These are phyloP conservation scores for Ophion ellenae DNA, from an alignment of 2,888 invertebrate genomes.

Conservation along the genomic window DNA sequence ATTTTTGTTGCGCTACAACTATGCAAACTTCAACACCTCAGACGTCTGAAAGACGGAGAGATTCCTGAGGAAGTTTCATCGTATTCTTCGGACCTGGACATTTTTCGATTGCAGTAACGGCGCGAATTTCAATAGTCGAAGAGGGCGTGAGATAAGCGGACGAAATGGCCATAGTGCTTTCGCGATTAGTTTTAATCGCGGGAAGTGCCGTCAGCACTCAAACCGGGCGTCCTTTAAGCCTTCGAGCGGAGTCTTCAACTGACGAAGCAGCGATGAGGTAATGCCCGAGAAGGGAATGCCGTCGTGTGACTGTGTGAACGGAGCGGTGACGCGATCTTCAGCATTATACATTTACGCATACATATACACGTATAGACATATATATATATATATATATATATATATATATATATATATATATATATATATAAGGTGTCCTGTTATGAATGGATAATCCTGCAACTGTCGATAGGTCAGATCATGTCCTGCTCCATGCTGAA, in stretches of 20 bases:
- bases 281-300: slow-evolving; percentile 37
- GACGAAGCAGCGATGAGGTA: slow-evolving; percentile 64
- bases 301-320: slow-evolving; percentile 39
- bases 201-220: slow-evolving; percentile 74
- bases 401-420: too few relatives aligned
- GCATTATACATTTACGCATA: background rate
- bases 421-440: too few relatives aligned
- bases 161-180: slow-evolving; percentile 21
- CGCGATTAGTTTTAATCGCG: slow-evolving; percentile 57
- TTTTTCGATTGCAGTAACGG: background rate
- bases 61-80: too few relatives aligned
- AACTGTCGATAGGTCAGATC: too few relatives aligned
- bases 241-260: slow-evolving; percentile 45
- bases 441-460: too few relatives aligned
- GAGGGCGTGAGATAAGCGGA: slow-evolving; percentile 23
- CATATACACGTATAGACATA: background rate
- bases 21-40: background rate
- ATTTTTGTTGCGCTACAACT: too few relatives aligned
- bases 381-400: background rate
- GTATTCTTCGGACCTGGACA: background rate
- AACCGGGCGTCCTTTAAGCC: slow-evolving; percentile 74
- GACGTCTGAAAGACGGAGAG: too few relatives aligned
- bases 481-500: too few relatives aligned
- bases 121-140: background rate
- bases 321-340: slow-evolving; percentile 68